Evolutionary conservation across 1,140 invertebrate species (phyloP).

Genomic region (Harpegnathos saltator): DNA sequence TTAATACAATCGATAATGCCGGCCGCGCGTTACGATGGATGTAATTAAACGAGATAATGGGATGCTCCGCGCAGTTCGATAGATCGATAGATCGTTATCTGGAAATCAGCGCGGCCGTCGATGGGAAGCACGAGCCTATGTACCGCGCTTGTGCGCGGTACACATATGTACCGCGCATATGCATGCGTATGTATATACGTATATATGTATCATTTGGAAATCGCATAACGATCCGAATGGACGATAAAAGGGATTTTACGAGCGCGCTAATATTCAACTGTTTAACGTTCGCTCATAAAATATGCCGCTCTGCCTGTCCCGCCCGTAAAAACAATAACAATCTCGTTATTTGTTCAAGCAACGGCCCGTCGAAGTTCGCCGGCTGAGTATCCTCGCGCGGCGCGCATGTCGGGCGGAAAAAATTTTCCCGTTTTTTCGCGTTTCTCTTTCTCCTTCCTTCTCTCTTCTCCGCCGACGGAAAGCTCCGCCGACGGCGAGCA

Average conservation of each 20-base stretch:
- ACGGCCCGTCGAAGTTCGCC: constrained; percentile 30
- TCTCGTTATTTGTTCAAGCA: constrained; percentile 72
- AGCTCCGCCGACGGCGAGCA: constrained; percentile 53
- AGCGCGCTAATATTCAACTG: constrained; percentile 75
- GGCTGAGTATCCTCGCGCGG: constrained; percentile 59
- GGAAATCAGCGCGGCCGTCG: constrained; percentile 37
- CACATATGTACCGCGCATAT: no score
- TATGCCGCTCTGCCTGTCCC: constrained; percentile 72
- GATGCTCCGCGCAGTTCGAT: constrained; percentile 14
- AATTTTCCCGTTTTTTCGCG: constrained; percentile 35
- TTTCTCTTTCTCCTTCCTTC: no score
- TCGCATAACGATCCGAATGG: constrained; percentile 73
- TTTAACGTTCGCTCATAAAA: constrained; percentile 75
- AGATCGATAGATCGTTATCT: constrained; percentile 60
- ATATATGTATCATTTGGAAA: constrained; percentile 64
- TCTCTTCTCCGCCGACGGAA: no score
- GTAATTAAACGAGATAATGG: constrained; percentile 51
- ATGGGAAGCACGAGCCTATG: no score
- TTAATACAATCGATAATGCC: constrained; percentile 54
- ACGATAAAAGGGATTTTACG: constrained; percentile 77
- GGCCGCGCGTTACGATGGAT: constrained; percentile 38
- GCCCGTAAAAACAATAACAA: constrained; percentile 75
- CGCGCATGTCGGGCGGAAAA: neutral
- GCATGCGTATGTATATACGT: neutral
- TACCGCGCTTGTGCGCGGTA: neutral